phyloP scores from a whole-genome alignment of 2,113 vertebrate species.

The Globicephala melas region DNA sequence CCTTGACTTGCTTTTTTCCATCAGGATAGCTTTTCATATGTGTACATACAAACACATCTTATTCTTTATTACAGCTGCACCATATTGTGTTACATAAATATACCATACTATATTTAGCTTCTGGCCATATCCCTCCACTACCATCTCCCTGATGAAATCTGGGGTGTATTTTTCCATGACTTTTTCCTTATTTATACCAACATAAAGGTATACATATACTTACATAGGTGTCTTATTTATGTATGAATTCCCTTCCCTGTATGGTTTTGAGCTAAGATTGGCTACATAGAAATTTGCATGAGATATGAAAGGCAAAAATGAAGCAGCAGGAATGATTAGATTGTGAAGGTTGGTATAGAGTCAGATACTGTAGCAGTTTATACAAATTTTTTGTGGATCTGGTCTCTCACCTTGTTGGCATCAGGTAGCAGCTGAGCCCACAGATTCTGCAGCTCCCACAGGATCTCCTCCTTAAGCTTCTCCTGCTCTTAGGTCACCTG shows the following conservation, averaged over 20 bases:
- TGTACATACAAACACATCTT: background rate
- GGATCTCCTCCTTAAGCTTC: background rate
- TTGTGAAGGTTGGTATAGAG: background rate
- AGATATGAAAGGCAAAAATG: background rate
- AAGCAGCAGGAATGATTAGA: background rate
- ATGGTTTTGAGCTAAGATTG: background rate
- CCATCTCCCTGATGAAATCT: background rate
- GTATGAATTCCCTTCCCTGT: background rate
- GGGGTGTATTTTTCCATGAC: background rate
- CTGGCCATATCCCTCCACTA: background rate
- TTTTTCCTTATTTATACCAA: background rate
- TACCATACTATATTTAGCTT: conserved; percentile 20
- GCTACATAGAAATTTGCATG: background rate
- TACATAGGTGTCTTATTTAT: background rate
- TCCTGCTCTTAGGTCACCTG: background rate
- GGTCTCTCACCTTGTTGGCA: background rate
- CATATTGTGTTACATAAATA: background rate
- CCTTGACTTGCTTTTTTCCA: conserved; percentile 10
- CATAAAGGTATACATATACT: background rate
- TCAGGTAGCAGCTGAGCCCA: background rate
- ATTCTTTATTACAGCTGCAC: background rate
- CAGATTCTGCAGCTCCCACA: background rate
- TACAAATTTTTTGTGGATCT: background rate
- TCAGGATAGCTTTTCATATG: background rate
- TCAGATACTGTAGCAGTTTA: background rate